These are phyloP conservation scores for Micropterix aruncella DNA, from an alignment of 2,888 invertebrate species.

Conservation along the genomic window DNA sequence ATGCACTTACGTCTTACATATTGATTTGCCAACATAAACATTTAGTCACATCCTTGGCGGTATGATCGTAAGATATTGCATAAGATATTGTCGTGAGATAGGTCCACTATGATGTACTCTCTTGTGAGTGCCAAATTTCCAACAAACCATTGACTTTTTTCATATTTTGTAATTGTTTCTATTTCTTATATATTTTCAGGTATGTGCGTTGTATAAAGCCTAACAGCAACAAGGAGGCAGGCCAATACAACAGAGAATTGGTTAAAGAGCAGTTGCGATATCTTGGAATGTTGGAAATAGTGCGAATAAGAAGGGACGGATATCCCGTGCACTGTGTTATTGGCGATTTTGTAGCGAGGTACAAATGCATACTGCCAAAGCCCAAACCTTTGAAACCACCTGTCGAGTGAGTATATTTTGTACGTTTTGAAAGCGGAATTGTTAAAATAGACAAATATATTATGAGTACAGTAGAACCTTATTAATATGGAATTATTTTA, in stretches of 20 bases:
- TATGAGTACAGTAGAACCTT: too few species aligned
- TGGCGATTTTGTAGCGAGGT: slow-evolving; percentile 60
- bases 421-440: too few species aligned
- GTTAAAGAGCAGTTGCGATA: slow-evolving; percentile 81
- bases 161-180: too few species aligned
- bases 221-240: slow-evolving; percentile 68
- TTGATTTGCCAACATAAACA: too few species aligned
- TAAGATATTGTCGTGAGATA: too few species aligned
- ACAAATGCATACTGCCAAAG: slow-evolving; percentile 57
- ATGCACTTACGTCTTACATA: too few species aligned
- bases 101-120: too few species aligned
- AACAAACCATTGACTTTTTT: too few species aligned
- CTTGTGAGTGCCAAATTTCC: too few species aligned
- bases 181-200: slow-evolving; percentile 39
- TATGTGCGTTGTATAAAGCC: slow-evolving; percentile 90
- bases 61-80: too few species aligned
- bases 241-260: slow-evolving; percentile 64
- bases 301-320: slow-evolving; percentile 79
- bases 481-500: slow-evolving; percentile 4
- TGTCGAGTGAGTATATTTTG: slow-evolving; percentile 20
- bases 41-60: too few species aligned
- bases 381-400: slow-evolving; percentile 24
- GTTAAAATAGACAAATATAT: neutral
- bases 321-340: slow-evolving; percentile 76
- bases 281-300: slow-evolving; percentile 87